phyloP scores from a whole-genome alignment of 2,888 invertebrate species.

The Acronicta alni region DNA sequence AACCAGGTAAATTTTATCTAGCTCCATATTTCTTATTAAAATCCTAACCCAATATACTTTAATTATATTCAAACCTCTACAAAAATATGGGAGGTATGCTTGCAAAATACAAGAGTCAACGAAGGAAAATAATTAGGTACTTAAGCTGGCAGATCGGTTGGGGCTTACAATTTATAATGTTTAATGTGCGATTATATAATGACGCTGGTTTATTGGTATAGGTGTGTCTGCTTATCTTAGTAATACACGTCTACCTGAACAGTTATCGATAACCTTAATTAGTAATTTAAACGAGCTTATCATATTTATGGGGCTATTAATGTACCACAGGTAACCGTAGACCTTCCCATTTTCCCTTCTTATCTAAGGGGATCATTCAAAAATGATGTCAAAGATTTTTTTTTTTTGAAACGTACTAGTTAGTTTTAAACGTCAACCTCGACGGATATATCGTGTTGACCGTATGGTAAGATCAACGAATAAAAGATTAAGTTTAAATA shows the following conservation, averaged over 20 bases:
- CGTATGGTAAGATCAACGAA: too few species aligned
- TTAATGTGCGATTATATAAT: background rate
- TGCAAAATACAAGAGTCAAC: conserved; percentile 44
- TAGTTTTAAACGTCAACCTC: too few species aligned
- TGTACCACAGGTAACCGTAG: background rate
- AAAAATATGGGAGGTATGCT: conserved; percentile 48
- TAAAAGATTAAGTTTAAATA: too few species aligned
- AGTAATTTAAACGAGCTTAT: background rate
- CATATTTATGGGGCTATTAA: background rate
- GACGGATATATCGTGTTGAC: too few species aligned
- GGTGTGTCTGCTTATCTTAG: conserved; percentile 30
- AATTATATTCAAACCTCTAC: conserved; percentile 23
- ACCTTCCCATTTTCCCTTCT: too few species aligned
- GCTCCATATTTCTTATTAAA: conserved; percentile 27
- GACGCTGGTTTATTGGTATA: conserved; percentile 25
- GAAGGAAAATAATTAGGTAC: conserved; percentile 45
- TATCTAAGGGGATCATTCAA: too few species aligned
- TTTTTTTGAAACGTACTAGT: too few species aligned
- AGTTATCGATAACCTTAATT: conserved; percentile 4
- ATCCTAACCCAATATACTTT: conserved; percentile 35
- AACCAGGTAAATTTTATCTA: too few species aligned
- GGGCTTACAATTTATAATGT: conserved; percentile 35
- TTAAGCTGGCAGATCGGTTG: conserved; percentile 18
- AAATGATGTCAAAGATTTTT: too few species aligned
- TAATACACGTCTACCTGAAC: conserved; percentile 15